Conservation (phyloP, 2,888 invertebrate genomes). For the Druceiella hillmani region DNA sequence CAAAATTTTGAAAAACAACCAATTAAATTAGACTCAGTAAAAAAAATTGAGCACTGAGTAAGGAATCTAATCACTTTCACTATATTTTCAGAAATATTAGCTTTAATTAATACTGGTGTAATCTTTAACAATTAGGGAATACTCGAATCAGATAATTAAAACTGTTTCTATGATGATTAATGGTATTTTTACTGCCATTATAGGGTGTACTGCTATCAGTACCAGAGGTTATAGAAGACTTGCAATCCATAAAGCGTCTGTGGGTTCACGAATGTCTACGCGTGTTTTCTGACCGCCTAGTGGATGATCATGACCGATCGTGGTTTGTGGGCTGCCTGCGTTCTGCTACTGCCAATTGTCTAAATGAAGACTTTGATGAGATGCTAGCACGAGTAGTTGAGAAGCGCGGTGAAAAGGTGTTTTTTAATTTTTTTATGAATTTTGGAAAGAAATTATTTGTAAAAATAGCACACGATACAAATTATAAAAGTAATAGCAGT, state of each 20-base stretch:
- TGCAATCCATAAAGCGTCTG: constrained; percentile 79
- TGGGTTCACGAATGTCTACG: constrained; percentile 94
- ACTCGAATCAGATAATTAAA: too few species aligned
- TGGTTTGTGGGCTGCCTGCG: constrained; percentile 76
- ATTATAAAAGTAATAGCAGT: too few species aligned
- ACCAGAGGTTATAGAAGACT: constrained; percentile 85
- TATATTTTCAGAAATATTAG: too few species aligned
- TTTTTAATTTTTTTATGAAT: not conserved
- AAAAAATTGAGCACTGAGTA: too few species aligned
- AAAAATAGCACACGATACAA: too few species aligned
- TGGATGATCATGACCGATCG: constrained; percentile 73
- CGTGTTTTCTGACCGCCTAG: constrained; percentile 88
- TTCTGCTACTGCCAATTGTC: constrained; percentile 49
- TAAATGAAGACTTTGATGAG: constrained; percentile 62
- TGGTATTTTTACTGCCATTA: constrained; percentile 15
- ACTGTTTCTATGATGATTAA: too few species aligned
- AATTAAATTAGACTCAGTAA: too few species aligned
- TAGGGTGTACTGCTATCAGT: constrained; percentile 88
- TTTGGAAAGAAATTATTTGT: too few species aligned
- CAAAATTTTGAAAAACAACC: too few species aligned
- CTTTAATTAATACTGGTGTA: too few species aligned
- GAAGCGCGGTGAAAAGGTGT: constrained; percentile 8
- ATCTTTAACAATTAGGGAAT: too few species aligned
- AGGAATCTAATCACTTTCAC: too few species aligned
- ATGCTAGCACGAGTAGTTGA: constrained; percentile 62